These are phyloP conservation scores for Oscheius sp. DNA, from an alignment of 2,888 invertebrate genomes.

Conservation along the genomic window DNA sequence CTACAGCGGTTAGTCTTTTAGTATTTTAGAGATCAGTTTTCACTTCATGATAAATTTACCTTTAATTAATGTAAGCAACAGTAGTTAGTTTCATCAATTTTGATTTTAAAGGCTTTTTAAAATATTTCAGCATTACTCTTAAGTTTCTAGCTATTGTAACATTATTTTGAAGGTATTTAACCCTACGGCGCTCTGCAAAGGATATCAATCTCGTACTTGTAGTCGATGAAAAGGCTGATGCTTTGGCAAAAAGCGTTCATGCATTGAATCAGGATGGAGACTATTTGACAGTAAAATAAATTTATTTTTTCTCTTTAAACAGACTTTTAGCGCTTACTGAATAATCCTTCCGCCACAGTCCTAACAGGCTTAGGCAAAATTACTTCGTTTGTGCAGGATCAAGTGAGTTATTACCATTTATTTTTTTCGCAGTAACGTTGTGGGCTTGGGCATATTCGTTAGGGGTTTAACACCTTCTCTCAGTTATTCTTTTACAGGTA, in stretches of 20 bases:
- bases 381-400: constrained; percentile 80
- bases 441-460: background rate
- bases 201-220: constrained; percentile 81
- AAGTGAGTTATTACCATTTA: constrained; percentile 28
- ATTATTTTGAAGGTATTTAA: constrained; percentile 64
- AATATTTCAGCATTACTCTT: constrained; percentile 9
- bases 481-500: constrained; percentile 36
- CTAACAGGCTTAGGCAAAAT: constrained; percentile 87
- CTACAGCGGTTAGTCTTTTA: constrained; percentile 70
- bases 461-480: background rate
- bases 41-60: background rate
- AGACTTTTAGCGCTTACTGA: constrained; percentile 73
- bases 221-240: constrained; percentile 76
- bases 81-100: too few species aligned
- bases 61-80: too few species aligned
- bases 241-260: constrained; percentile 85
- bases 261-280: constrained; percentile 77
- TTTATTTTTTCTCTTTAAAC: background rate
- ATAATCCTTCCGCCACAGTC: constrained; percentile 84
- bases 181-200: constrained; percentile 76
- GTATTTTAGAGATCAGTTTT: background rate
- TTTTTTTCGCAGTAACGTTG: background rate
- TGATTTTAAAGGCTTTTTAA: too few species aligned
- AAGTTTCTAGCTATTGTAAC: too few species aligned
- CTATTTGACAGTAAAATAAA: constrained; percentile 71